Conservation (phyloP, 2,888 invertebrate genomes). For the Lepidochrysops patricia region DNA sequence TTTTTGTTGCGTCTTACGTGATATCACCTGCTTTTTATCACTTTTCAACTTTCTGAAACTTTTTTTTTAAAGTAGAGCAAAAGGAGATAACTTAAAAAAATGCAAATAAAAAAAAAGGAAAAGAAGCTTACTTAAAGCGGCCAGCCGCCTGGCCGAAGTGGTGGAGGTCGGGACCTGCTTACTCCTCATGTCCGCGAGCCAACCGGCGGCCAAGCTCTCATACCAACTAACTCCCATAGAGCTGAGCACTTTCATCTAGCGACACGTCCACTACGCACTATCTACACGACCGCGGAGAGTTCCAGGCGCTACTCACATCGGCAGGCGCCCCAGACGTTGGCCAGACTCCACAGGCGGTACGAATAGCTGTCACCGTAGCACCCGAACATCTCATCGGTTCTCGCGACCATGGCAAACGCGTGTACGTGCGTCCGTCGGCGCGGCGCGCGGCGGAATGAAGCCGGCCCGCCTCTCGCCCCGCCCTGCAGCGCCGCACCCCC, state of each 20-base stretch:
- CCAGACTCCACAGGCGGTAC: constrained; percentile 84
- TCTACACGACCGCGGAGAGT: constrained; percentile 36
- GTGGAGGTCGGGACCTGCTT: constrained; percentile 71
- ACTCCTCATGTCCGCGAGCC: constrained; percentile 71
- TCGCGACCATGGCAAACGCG: constrained; percentile 87
- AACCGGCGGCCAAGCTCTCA: constrained; percentile 67
- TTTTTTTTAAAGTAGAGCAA: constrained; percentile 14
- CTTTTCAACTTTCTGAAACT: constrained; percentile 12
- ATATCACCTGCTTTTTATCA: constrained; percentile 45
- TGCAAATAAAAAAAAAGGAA: constrained; percentile 66
- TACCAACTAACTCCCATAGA: constrained; percentile 71
- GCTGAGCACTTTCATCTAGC: constrained; percentile 68
- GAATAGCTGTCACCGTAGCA: constrained; percentile 84
- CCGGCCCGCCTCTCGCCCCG: constrained; percentile 46
- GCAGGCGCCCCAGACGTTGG: constrained; percentile 84
- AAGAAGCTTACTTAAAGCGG: constrained; percentile 72
- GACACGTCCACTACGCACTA: constrained; percentile 51
- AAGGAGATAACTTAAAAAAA: constrained; percentile 33
- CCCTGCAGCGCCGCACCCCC: constrained; percentile 37
- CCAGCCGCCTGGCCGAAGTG: constrained; percentile 72
- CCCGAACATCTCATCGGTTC: constrained; percentile 84
- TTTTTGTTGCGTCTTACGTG: constrained; percentile 55
- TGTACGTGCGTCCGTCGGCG: constrained; percentile 53
- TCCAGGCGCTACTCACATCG: constrained; percentile 78
- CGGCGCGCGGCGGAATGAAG: constrained; percentile 70